Base-by-base conservation (phyloP, 2,113 vertebrate genomes). In the Phocoena phocoena region DNA sequence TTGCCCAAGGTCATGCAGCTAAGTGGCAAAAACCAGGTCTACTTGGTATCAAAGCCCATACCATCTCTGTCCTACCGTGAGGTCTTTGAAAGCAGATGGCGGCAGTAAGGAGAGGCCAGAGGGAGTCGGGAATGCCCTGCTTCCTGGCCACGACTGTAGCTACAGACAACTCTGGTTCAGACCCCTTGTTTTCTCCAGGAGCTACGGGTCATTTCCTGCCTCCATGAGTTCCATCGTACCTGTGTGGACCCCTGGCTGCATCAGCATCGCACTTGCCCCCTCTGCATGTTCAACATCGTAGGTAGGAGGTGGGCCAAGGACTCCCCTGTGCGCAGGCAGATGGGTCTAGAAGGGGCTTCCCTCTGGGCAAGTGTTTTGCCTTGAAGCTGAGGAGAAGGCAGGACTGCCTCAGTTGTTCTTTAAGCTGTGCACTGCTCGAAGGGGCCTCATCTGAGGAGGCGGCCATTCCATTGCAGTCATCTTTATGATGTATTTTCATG, bases 211-310 rank as follows among this genome's bases (percentile, higher is more conserved):
- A 99, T 99, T 98, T 99, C 99, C 0, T 99, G 99, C 77, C 99
- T 98, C 93, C 99, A 99, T 0, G 99, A 99, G 98, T 99, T 99
- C 98, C 99, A 99, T 90, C 99, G 99, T 94, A 98, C 99, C 63
- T 99, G 99, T 50, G 99, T 99, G 77, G 99, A 99, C 98, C 99
- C 99, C 76, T 99, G 99, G 99, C 99, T 99, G 53, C 98, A 99
- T 91, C 99, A 99, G 87, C 99, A 99, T 92, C 99, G 99, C 97
- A 99, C 99, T 0, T 99, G 99, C 81, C 99, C 99, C 0, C 99
- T 99, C 93, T 99, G 99, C 99, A 99, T 99, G 99, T 99, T 99
- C 99, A 99, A 99, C 98, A 99, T 99, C 98, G 98, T 99, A 98
- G 99, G 99, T 99, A 99, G 99, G 98, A 97, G 90, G 84, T 80